A percentile compares a stretch with the other conserved stretches of the same genome.
Conservation (phyloP, 2,888 invertebrate species). For the Zygothrica quintamaculata region DNA sequence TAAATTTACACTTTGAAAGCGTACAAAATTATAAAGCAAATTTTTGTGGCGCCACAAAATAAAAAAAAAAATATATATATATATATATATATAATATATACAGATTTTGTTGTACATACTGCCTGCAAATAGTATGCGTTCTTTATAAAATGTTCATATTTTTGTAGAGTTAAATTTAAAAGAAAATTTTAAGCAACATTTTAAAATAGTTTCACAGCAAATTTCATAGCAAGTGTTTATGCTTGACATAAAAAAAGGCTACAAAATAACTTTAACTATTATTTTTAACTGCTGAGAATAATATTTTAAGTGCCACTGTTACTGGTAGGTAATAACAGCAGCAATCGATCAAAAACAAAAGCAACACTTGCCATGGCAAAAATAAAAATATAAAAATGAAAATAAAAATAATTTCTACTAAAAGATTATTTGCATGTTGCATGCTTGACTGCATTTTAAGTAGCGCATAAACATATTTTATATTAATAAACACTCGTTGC, state of each 20-base stretch:
- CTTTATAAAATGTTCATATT: no score
- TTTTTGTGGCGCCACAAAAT: slow-evolving; percentile 32
- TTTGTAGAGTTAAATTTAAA: not conserved
- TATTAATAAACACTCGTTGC: slow-evolving; percentile 10
- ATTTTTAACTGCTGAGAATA: slow-evolving; percentile 9
- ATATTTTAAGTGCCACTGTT: no score
- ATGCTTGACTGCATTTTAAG: slow-evolving; percentile 25
- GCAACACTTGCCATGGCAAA: no score
- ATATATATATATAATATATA: no score
- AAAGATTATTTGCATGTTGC: slow-evolving; percentile 17
- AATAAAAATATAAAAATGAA: not conserved
- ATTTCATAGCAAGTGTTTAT: no score
- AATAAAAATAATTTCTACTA: not conserved
- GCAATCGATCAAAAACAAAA: slow-evolving; percentile 33
- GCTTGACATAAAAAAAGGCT: no score
- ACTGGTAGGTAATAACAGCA: not conserved
- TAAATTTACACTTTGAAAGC: slow-evolving; percentile 66
- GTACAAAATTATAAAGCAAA: slow-evolving; percentile 40
- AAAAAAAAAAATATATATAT: no score
- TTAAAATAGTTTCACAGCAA: no score
- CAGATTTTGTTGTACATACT: slow-evolving; percentile 7
- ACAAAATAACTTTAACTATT: no score
- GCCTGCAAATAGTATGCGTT: slow-evolving; percentile 8
- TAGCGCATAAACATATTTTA: slow-evolving; percentile 15
- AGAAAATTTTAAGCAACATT: not conserved